phyloP scores from a whole-genome alignment of 1,140 invertebrate species.

The Drosophila ambigua region DNA sequence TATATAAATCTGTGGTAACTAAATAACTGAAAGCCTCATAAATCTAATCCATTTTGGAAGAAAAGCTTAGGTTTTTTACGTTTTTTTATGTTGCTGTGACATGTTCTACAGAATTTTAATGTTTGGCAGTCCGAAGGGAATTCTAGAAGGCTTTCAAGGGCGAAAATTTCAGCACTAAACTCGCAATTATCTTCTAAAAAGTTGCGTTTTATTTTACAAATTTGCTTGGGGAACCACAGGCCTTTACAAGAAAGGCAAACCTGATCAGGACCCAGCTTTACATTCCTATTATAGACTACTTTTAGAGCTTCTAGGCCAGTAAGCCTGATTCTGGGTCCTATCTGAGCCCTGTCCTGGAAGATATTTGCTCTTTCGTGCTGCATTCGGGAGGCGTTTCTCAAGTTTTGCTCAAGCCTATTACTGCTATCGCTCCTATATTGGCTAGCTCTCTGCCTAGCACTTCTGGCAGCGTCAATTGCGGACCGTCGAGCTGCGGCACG shows the following conservation, averaged over 20 bases:
- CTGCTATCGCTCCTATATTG: background rate
- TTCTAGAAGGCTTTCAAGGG: no score
- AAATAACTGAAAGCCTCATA: background rate
- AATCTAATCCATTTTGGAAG: no score
- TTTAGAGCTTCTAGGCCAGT: background rate
- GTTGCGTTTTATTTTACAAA: no score
- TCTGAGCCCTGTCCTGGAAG: background rate
- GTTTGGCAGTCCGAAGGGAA: background rate
- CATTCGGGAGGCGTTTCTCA: background rate
- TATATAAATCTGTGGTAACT: background rate
- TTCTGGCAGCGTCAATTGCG: background rate
- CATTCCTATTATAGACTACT: background rate
- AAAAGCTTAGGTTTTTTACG: no score
- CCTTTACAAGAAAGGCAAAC: background rate
- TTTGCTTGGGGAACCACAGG: no score
- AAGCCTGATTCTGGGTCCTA: background rate
- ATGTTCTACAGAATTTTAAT: background rate
- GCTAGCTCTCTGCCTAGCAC: background rate
- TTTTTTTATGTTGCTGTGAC: no score
- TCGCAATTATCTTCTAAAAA: no score
- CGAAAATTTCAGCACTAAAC: no score
- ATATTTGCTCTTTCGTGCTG: background rate
- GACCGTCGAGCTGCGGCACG: no score
- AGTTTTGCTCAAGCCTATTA: background rate
- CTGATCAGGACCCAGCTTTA: slow-evolving; percentile 4